These are phyloP conservation scores for Papilio polytes DNA, from an alignment of 1,140 invertebrate species.

Conservation along the genomic window DNA sequence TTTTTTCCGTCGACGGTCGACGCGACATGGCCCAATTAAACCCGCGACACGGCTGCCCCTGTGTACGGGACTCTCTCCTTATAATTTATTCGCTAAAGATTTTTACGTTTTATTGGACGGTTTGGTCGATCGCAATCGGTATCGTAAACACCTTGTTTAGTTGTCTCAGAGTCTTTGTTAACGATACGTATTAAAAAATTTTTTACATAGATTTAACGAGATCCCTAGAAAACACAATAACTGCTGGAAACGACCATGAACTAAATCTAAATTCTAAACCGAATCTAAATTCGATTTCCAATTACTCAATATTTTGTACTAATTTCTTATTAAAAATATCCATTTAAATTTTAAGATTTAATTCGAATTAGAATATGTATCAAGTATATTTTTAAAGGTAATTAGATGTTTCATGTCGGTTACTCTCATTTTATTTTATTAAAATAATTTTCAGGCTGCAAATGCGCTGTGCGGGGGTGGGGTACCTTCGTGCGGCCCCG, in stretches of 20 bases:
- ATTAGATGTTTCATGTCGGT: background rate
- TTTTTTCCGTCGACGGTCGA: slow-evolving; percentile 70
- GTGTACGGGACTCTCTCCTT: slow-evolving; percentile 56
- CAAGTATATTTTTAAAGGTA: too few species aligned
- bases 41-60: slow-evolving; percentile 59
- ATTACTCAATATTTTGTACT: background rate
- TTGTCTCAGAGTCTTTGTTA: slow-evolving; percentile 63
- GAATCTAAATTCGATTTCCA: too few species aligned
- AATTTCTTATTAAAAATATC: background rate
- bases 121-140: slow-evolving; percentile 74
- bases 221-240: background rate
- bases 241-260: background rate
- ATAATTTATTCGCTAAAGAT: slow-evolving; percentile 81
- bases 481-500: slow-evolving; percentile 65
- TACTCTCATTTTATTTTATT: slow-evolving; percentile 42
- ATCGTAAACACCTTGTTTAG: slow-evolving; percentile 81
- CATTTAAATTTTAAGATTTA: background rate
- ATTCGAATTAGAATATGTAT: background rate
- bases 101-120: slow-evolving; percentile 64
- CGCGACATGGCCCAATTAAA: slow-evolving; percentile 79
- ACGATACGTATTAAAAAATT: slow-evolving; percentile 51
- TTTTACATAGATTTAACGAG: slow-evolving; percentile 36
- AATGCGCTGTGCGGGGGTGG: slow-evolving; percentile 30
- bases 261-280: too few species aligned
- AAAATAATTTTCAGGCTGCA: slow-evolving; percentile 42